Evolutionary conservation across 2,797 vertebrate species (phyloP), one percentile per base, ranked within the genome.

Genomic region (Neosilurus hyrtlii): DNA sequence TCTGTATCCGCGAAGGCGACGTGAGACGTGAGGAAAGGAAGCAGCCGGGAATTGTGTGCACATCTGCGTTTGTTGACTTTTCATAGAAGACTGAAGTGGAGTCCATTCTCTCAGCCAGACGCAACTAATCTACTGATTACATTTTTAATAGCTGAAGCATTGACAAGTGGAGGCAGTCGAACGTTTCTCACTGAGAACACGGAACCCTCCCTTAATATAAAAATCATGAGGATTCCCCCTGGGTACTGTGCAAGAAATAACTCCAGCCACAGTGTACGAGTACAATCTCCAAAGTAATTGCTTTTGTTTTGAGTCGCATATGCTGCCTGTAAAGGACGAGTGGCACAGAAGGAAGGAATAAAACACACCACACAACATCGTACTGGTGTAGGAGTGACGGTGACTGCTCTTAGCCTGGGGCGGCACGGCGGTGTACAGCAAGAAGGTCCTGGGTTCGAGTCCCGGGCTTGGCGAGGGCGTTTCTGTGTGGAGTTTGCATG

Each of bases 81-180:
- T 63, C 74, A 80, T 49, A 51, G 56, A 73, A 70, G 52, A 57
- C 12, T 35, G 26, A 86, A 84, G 76, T 54, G 26, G 35, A 66
- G 24, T 54, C 83, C 73, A 26, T 86, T 88, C 83, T 51, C 74
- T 80, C 67, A 9, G 49, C 49, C 37, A n/a, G 61, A 49, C 81
- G 82, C 84, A 87, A 84, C 79, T 85, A 79, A 90, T 89, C 84
- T 85, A 68, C 70, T 79, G 80, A 87, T 90, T 84, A 84, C 70
- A 35, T 81, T 89, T 87, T 88, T 77, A 73, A 89, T 87, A 84
- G 62, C 72, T 62, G 71, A 83, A 83, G 75, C 63, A 85, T 83
- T 78, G 80, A 70, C 79, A 77, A 65, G 74, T 78, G 67, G 61
- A 72, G 51, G 67, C 30, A 51, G 72, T 78, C 8, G 73, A 62